Evolutionary conservation across 1,140 invertebrate genomes (phyloP).

Genomic region (Solenopsis invicta): DNA sequence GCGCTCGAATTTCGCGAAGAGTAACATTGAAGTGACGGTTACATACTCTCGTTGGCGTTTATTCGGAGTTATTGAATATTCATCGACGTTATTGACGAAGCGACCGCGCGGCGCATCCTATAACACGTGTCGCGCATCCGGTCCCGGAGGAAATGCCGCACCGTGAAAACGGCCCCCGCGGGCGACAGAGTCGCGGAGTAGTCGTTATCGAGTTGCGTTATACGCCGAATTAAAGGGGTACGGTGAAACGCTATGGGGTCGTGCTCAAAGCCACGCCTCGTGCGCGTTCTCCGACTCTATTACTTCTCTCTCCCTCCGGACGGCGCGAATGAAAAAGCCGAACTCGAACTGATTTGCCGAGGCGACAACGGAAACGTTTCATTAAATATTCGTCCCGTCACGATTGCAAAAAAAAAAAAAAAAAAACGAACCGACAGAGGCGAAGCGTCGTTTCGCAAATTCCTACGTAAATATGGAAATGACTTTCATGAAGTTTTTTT

Average conservation of each 20-base stretch:
- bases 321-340: slow-evolving; percentile 20
- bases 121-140: neutral
- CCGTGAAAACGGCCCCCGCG: slow-evolving; percentile 63
- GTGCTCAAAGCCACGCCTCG: slow-evolving; percentile 72
- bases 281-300: slow-evolving; percentile 59
- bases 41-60: neutral
- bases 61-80: slow-evolving; percentile 33
- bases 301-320: slow-evolving; percentile 55
- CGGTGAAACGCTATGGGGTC: slow-evolving; percentile 73
- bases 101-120: neutral
- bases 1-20: neutral
- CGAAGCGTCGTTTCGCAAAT: neutral
- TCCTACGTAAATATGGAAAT: neutral
- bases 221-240: slow-evolving; percentile 74
- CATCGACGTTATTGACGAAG: slow-evolving; percentile 17
- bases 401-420: too few relatives aligned
- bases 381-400: neutral
- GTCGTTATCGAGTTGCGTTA: slow-evolving; percentile 74
- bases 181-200: slow-evolving; percentile 47
- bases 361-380: neutral
- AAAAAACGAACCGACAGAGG: neutral
- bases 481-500: neutral
- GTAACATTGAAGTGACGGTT: neutral
- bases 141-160: slow-evolving; percentile 48
- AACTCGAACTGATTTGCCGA: slow-evolving; percentile 1